Evolutionary conservation across 2,888 invertebrate species (phyloP).

Genomic region (Polymixis flavicincta): DNA sequence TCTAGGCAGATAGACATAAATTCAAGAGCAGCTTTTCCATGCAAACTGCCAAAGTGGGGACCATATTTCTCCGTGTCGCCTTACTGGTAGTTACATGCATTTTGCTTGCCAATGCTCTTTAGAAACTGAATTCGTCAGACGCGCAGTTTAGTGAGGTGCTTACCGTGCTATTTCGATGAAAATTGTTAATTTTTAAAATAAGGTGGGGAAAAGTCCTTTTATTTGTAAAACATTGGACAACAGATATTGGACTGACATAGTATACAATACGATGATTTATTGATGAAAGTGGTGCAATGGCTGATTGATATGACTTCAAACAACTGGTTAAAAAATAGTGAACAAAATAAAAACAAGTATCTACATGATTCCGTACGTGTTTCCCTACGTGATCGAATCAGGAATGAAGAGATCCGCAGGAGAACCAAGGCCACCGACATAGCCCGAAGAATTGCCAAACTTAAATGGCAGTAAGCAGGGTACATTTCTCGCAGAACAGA

Average conservation of each 20-base stretch:
- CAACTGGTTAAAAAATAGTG: background rate
- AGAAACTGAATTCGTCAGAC: slow-evolving; percentile 49
- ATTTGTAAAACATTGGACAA: background rate
- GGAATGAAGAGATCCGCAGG: too few species aligned
- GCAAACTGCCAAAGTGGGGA: slow-evolving; percentile 45
- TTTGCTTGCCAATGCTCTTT: slow-evolving; percentile 54
- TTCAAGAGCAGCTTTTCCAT: slow-evolving; percentile 44
- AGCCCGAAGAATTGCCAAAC: too few species aligned
- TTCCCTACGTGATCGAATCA: too few species aligned
- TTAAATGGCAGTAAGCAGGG: too few species aligned
- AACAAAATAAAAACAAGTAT: background rate
- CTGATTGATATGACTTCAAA: background rate
- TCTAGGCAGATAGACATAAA: slow-evolving; percentile 40
- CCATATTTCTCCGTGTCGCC: slow-evolving; percentile 50
- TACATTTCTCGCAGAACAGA: too few species aligned
- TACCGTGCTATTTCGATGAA: slow-evolving; percentile 42
- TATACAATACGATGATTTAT: background rate
- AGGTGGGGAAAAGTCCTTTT: accelerated
- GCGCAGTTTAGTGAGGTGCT: slow-evolving; percentile 47
- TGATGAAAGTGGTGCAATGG: too few species aligned
- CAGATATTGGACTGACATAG: background rate
- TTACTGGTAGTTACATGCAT: slow-evolving; percentile 51
- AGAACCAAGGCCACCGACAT: too few species aligned
- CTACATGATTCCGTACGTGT: too few species aligned
- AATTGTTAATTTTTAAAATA: slow-evolving; percentile 33